phyloP scores from a whole-genome alignment of 1,140 invertebrate genomes.

The Homarus americanus region DNA sequence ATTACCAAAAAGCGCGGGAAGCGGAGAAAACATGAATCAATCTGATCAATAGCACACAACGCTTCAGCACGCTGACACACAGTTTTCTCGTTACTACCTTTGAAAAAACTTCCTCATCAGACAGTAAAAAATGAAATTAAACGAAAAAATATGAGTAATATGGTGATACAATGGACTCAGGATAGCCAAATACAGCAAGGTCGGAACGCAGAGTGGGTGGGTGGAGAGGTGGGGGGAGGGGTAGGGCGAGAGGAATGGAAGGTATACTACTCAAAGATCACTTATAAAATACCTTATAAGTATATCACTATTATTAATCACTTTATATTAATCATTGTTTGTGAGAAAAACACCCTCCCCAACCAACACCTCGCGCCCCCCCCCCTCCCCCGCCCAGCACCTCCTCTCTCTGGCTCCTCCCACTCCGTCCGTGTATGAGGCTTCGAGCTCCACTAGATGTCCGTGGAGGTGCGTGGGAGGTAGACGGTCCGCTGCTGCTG shows the following conservation, averaged over 20 bases:
- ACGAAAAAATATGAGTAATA: neutral
- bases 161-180: neutral
- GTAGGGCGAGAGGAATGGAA: neutral
- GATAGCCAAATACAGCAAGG: conserved; percentile 2
- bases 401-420: neutral
- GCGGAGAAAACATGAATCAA: conserved; percentile 45
- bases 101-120: neutral
- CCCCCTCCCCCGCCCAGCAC: neutral
- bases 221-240: neutral
- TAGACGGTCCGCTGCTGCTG: too few relatives aligned
- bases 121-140: neutral
- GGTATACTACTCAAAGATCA: conserved; percentile 17
- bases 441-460: too few relatives aligned
- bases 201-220: neutral
- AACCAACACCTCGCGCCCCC: neutral
- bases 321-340: neutral
- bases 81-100: neutral
- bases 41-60: conserved; percentile 29
- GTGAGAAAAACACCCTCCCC: neutral
- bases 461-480: too few relatives aligned
- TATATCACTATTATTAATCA: neutral
- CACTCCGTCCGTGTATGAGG: too few relatives aligned
- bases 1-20: conserved; percentile 66
- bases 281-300: neutral
- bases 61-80: neutral